Evolutionary conservation across 2,113 vertebrate genomes (phyloP).

Genomic region (Verasper variegatus): DNA sequence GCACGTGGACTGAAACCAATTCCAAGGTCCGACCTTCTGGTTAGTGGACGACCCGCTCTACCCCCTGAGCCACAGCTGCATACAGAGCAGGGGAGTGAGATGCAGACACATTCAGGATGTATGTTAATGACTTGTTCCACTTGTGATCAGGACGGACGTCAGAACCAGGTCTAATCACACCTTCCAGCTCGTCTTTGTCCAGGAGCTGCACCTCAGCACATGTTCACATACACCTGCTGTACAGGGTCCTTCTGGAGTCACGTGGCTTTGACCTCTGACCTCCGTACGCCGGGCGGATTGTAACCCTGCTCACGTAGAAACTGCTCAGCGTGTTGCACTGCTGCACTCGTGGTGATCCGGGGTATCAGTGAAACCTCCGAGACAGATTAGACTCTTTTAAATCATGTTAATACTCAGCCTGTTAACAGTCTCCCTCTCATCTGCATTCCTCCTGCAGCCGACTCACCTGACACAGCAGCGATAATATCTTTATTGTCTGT

Average conservation of each 20-base stretch:
- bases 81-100: too few relatives aligned
- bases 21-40: too few relatives aligned
- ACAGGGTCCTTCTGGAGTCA: not conserved
- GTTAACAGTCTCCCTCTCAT: constrained; percentile 57
- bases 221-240: not conserved
- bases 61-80: too few relatives aligned
- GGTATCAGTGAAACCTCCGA: constrained; percentile 32
- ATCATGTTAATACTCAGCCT: constrained; percentile 54
- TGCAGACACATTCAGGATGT: too few relatives aligned
- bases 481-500: constrained; percentile 65
- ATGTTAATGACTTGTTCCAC: too few relatives aligned
- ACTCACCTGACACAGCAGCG: not conserved
- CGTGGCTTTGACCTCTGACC: constrained; percentile 42
- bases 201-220: too few relatives aligned
- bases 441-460: constrained; percentile 49
- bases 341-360: constrained; percentile 28
- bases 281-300: constrained; percentile 31
- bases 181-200: too few relatives aligned
- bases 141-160: too few relatives aligned
- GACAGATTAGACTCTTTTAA: constrained; percentile 51
- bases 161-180: too few relatives aligned
- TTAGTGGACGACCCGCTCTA: too few relatives aligned
- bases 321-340: constrained; percentile 41
- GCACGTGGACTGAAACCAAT: too few relatives aligned
- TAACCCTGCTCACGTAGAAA: constrained; percentile 19